These are phyloP conservation scores for Cotesia chilonis DNA, from an alignment of 1,140 invertebrate species.

Conservation along the genomic window DNA sequence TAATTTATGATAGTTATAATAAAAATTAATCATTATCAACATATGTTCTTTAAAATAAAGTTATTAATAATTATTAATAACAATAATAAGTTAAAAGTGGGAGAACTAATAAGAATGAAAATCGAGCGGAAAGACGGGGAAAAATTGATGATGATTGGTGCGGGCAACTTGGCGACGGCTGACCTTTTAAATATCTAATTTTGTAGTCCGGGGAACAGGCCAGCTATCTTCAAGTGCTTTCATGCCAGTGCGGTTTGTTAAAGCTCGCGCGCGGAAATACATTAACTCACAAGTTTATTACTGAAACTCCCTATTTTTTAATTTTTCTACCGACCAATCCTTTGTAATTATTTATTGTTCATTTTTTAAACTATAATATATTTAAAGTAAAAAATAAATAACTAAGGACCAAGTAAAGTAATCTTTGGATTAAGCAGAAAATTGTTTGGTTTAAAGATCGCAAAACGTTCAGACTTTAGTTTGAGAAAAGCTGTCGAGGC, in stretches of 20 bases:
- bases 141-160: constrained; percentile 43
- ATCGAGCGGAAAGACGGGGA: constrained; percentile 17
- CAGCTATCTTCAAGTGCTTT: constrained; percentile 34
- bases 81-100: constrained; percentile 13
- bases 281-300: not conserved
- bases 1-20: too few species aligned
- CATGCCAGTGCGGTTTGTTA: constrained; percentile 13
- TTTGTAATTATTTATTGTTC: too few species aligned
- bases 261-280: not conserved
- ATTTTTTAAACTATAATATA: too few species aligned
- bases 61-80: constrained; percentile 1
- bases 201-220: constrained; percentile 52
- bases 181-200: constrained; percentile 64
- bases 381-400: too few species aligned
- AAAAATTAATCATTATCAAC: too few species aligned
- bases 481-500: constrained; percentile 73
- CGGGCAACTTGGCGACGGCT: constrained; percentile 53
- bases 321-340: not conserved
- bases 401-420: too few species aligned
- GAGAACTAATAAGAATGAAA: constrained; percentile 31
- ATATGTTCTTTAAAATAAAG: too few species aligned
- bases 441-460: constrained; percentile 59
- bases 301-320: not conserved
- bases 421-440: not conserved
- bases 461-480: constrained; percentile 74